Evolutionary conservation across 2,888 invertebrate species (phyloP).

Genomic region (Euzophera pinguis): DNA sequence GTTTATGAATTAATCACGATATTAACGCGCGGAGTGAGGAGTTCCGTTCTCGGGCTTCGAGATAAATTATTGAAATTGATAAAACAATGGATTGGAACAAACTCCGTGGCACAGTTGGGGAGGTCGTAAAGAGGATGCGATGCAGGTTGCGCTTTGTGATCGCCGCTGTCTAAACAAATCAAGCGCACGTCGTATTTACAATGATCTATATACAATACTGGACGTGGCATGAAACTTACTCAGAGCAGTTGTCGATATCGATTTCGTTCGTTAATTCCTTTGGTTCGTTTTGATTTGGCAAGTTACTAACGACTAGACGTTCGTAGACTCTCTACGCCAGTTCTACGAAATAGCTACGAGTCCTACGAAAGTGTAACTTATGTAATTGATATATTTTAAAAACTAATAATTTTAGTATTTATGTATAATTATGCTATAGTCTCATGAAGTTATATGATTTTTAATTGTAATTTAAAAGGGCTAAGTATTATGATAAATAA

Average conservation of each 20-base stretch:
- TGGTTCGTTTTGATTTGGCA: neutral
- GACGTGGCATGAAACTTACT: neutral
- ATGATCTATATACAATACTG: neutral
- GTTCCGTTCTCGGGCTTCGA: slow-evolving; percentile 58
- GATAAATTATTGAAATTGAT: slow-evolving; percentile 79
- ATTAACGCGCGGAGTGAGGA: slow-evolving; percentile 57
- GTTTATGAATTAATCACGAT: slow-evolving; percentile 53
- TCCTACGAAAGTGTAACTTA: neutral
- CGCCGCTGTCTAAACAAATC: slow-evolving; percentile 72
- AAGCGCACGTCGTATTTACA: slow-evolving; percentile 34
- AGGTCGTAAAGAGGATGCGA: slow-evolving; percentile 72
- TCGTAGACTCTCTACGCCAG: neutral
- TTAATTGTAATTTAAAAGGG: too few species aligned
- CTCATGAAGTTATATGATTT: too few species aligned
- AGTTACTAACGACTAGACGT: neutral
- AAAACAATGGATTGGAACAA: slow-evolving; percentile 58
- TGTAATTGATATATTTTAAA: too few species aligned
- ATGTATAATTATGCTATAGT: too few species aligned
- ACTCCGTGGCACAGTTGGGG: slow-evolving; percentile 69
- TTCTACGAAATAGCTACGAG: slow-evolving; percentile 1
- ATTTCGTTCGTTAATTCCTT: too few species aligned
- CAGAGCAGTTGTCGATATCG: too few species aligned
- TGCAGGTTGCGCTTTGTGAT: slow-evolving; percentile 71
- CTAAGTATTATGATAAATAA: too few species aligned
- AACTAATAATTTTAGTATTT: too few species aligned